Base-by-base conservation (phyloP, 2,888 invertebrate genomes). In the Augochlorella aurata region DNA sequence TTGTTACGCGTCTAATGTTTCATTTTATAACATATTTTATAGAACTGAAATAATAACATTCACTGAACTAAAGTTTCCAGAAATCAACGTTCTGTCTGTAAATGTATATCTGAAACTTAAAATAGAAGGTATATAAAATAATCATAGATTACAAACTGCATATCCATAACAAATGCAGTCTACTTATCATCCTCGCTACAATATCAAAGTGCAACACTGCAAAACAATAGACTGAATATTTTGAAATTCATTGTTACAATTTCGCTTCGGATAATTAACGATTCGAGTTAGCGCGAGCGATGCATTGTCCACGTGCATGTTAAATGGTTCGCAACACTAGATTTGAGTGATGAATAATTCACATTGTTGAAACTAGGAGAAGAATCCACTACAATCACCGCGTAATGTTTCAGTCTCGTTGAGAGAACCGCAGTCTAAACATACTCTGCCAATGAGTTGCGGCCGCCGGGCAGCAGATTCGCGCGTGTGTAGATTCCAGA, bases 371-470 rank as follows among this genome's bases (percentile, higher is more conserved):
- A 50, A 74, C 70, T 66, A 45, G 18, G 18, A 66, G 38, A 70
- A 74, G 54, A 79, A 67, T 71, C 52, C 67, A 45, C 21, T 49
- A 58, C 52, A 58, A 74, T 73, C 69, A 52, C 74, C 61, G 76
- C 61, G 9, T 73, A 69, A 83, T 85, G 75, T 83, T 87, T 83
- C 77, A 70, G 67, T 65, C 67, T 16, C 38, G 50, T 70, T 77
- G 77, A 63, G 50, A 71, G 44, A 75, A 85, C 87, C 84, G 81
- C 82, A 81, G 70, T 72, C 76, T 77, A 79, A 87, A 86, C 85
- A 83, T 79, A 78, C 74, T 85, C 90, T 89, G 90, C 89, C 91
- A 86, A 92, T 91, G 91, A 92, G 90, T 91, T 90, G 90, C 85
- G 83, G 83, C 84, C 82, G 88, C 88, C 88, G 90, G 89, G 89